These are phyloP conservation scores for Nixonia krombeini DNA, from an alignment of 1,140 invertebrate genomes.

Conservation along the genomic window DNA sequence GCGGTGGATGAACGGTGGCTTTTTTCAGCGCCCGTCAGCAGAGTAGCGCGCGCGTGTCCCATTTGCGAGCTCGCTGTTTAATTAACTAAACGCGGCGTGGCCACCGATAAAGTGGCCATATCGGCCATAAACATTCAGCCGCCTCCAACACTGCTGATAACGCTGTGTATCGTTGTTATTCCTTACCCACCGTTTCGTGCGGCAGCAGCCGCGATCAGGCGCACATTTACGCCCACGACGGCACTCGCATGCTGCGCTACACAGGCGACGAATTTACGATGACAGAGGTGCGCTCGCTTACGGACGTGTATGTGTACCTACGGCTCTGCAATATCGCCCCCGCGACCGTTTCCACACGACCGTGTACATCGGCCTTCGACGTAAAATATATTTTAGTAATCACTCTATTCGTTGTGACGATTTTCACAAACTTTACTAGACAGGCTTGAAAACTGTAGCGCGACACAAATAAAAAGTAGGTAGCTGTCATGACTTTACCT, in stretches of 20 bases:
- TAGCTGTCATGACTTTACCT: too few species aligned
- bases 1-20: slow-evolving; percentile 17
- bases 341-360: slow-evolving; percentile 17
- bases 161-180: slow-evolving; percentile 49
- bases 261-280: slow-evolving; percentile 44
- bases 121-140: slow-evolving; percentile 53
- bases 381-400: slow-evolving; percentile 45
- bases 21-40: slow-evolving; percentile 45
- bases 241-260: slow-evolving; percentile 37
- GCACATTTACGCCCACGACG: slow-evolving; percentile 59
- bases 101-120: slow-evolving; percentile 55
- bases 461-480: too few species aligned
- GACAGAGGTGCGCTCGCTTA: slow-evolving; percentile 12
- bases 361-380: slow-evolving; percentile 33
- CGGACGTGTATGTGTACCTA: slow-evolving; percentile 4
- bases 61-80: slow-evolving; percentile 50
- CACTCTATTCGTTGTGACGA: slow-evolving; percentile 16
- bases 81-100: slow-evolving; percentile 56
- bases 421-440: slow-evolving; percentile 13
- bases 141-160: slow-evolving; percentile 56
- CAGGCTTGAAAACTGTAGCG: too few species aligned
- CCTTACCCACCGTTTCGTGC: slow-evolving; percentile 40
- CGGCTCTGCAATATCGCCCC: slow-evolving; percentile 33
- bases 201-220: slow-evolving; percentile 50
- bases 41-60: neutral